A percentile compares a stretch with the other conserved stretches of the same genome.
Conservation (phyloP, 2,888 invertebrate species). For the Eristalis pertinax region DNA sequence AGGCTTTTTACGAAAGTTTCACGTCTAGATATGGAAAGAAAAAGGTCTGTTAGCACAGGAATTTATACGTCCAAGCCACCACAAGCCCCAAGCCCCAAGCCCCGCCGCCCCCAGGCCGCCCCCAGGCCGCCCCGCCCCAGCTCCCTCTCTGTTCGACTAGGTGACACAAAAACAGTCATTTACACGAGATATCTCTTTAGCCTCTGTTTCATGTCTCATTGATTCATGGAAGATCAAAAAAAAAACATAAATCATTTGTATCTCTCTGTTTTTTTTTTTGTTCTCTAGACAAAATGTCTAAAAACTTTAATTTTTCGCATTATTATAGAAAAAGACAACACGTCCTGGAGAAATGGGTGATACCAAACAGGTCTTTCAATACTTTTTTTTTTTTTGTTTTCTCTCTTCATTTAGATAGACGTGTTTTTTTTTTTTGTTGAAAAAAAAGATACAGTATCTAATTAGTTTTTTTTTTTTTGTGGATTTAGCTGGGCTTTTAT, state of each 20-base stretch:
- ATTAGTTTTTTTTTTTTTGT: slow-evolving; percentile 13
- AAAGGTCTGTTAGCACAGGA: slow-evolving; percentile 6
- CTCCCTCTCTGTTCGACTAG: neutral
- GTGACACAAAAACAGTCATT: too few species aligned
- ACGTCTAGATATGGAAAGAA: slow-evolving; percentile 52
- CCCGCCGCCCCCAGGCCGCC: too few species aligned
- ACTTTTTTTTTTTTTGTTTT: slow-evolving; percentile 1
- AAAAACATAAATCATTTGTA: slow-evolving; percentile 11
- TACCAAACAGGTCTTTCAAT: slow-evolving; percentile 85
- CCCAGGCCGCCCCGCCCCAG: too few species aligned
- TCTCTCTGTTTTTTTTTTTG: too few species aligned
- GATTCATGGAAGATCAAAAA: neutral
- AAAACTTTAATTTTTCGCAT: slow-evolving; percentile 55
- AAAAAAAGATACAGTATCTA: slow-evolving; percentile 50
- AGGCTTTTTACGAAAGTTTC: slow-evolving; percentile 24
- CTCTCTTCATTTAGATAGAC: slow-evolving; percentile 29
- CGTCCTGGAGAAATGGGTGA: slow-evolving; percentile 91
- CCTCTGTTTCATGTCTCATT: too few species aligned
- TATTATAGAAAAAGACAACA: slow-evolving; percentile 83
- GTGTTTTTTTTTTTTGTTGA: slow-evolving; percentile 33
- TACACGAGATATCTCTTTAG: too few species aligned
- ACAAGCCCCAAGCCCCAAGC: too few species aligned
- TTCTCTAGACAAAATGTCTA: slow-evolving; percentile 7
- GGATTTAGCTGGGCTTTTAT: slow-evolving; percentile 43
- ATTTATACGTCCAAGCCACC: too few species aligned